Evolutionary conservation across 1,140 invertebrate species (phyloP).

Genomic region (Drosophila ambigua): DNA sequence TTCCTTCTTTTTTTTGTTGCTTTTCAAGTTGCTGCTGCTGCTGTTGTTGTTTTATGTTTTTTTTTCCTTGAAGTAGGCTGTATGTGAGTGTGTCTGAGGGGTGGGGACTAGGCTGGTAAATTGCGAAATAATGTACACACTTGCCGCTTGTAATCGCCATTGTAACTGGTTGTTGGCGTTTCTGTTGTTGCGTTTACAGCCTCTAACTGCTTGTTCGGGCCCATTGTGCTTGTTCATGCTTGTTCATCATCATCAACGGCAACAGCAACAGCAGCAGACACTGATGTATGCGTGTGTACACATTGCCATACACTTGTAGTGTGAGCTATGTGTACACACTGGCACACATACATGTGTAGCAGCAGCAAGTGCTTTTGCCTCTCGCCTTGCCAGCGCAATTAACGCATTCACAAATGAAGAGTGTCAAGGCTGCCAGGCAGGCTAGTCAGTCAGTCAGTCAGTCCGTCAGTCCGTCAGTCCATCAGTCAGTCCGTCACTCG

Average conservation of each 20-base stretch:
- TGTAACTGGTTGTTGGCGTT: slow-evolving; percentile 64
- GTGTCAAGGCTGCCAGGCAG: slow-evolving; percentile 66
- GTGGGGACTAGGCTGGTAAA: slow-evolving; percentile 61
- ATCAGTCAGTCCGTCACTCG: slow-evolving; percentile 39
- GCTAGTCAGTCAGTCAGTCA: slow-evolving; percentile 42
- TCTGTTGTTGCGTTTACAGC: slow-evolving; percentile 60
- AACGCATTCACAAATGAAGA: slow-evolving; percentile 82
- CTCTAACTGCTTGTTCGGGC: slow-evolving; percentile 77
- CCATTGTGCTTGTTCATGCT: slow-evolving; percentile 77
- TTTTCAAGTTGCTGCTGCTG: slow-evolving; percentile 37
- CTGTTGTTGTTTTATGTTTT: slow-evolving; percentile 51
- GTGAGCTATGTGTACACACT: too few species aligned
- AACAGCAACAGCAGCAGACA: slow-evolving; percentile 28
- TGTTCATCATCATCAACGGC: slow-evolving; percentile 71
- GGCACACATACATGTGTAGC: too few species aligned
- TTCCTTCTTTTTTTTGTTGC: slow-evolving; percentile 28
- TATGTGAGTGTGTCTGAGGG: slow-evolving; percentile 5
- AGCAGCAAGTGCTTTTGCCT: slow-evolving; percentile 30
- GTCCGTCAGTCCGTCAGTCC: slow-evolving; percentile 17
- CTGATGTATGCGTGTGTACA: slow-evolving; percentile 32
- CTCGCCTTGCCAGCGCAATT: slow-evolving; percentile 66
- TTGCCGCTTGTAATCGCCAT: slow-evolving; percentile 78
- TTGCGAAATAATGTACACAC: slow-evolving; percentile 82
- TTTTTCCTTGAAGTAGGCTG: slow-evolving; percentile 49
- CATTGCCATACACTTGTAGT: slow-evolving; percentile 19